Percentiles rank a stretch among this genome's conserved stretches.
Conservation (phyloP, 2,113 vertebrate species). For the Syrmaticus mikado region DNA sequence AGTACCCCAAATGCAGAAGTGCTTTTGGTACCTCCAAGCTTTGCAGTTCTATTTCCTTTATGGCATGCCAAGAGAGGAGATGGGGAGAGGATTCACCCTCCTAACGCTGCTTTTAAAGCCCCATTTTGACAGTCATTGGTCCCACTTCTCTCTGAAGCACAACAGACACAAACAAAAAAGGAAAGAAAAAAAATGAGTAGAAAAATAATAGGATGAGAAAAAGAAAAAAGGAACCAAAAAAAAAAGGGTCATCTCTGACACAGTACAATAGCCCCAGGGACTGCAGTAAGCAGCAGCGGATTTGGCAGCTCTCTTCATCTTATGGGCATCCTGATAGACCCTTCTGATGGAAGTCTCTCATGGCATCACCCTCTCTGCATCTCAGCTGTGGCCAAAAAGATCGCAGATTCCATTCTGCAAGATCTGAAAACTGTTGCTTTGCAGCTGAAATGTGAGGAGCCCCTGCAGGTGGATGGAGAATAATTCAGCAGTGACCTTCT, state of each 20-base stretch:
- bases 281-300: background rate
- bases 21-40: background rate
- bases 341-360: rapidly evolving
- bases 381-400: background rate
- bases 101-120: background rate
- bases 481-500: background rate
- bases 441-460: constrained; percentile 46
- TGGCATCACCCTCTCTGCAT: background rate
- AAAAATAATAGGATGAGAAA: too few relatives aligned
- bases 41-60: background rate
- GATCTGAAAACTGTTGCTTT: background rate
- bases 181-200: background rate
- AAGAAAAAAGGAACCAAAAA: background rate
- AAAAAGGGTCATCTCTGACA: background rate
- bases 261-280: background rate
- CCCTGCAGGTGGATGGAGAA: background rate
- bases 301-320: background rate
- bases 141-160: background rate
- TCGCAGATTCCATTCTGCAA: background rate
- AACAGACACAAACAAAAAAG: background rate
- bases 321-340: background rate
- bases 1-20: rapidly evolving
- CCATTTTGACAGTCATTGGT: background rate
- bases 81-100: background rate
- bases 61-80: background rate